These are phyloP conservation scores for Drosophila birchii DNA, from an alignment of 2,888 invertebrate species.

Conservation along the genomic window DNA sequence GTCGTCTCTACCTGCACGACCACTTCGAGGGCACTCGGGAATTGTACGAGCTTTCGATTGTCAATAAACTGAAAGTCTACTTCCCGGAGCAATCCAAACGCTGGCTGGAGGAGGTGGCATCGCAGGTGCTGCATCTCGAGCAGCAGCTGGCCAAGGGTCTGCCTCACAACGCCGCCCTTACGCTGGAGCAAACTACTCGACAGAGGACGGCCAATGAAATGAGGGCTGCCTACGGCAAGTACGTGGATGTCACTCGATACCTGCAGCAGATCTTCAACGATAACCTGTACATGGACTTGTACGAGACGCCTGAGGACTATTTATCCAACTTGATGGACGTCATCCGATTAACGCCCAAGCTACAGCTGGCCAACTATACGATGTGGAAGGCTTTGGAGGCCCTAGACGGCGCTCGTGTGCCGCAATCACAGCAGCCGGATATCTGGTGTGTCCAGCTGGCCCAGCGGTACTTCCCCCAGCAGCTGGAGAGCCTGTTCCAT, in stretches of 20 bases:
- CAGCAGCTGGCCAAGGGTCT: constrained; percentile 78
- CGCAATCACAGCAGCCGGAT: constrained; percentile 52
- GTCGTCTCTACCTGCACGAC: constrained; percentile 66
- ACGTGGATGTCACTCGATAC: constrained; percentile 81
- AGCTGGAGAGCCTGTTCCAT: constrained; percentile 80
- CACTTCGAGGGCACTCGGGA: constrained; percentile 56
- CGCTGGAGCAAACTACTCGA: constrained; percentile 76
- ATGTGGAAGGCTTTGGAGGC: constrained; percentile 82
- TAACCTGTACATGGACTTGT: constrained; percentile 75
- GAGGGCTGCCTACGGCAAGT: constrained; percentile 77
- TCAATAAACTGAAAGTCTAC: constrained; percentile 65
- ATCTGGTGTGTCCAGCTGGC: constrained; percentile 78
- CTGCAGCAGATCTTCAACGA: constrained; percentile 80
- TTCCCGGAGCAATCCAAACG: constrained; percentile 71
- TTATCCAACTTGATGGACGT: constrained; percentile 78
- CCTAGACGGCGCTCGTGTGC: constrained; percentile 70
- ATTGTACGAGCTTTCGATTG: constrained; percentile 62
- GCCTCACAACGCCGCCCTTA: constrained; percentile 70
- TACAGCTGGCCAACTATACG: constrained; percentile 82
- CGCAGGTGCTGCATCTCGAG: constrained; percentile 77
- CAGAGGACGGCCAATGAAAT: constrained; percentile 71
- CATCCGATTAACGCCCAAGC: constrained; percentile 74
- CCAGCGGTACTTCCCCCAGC: constrained; percentile 77
- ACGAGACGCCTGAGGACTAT: constrained; percentile 80
- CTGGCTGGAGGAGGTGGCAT: constrained; percentile 76